Evolutionary conservation across 2,113 vertebrate species (phyloP).

Genomic region (Podiceps cristatus): DNA sequence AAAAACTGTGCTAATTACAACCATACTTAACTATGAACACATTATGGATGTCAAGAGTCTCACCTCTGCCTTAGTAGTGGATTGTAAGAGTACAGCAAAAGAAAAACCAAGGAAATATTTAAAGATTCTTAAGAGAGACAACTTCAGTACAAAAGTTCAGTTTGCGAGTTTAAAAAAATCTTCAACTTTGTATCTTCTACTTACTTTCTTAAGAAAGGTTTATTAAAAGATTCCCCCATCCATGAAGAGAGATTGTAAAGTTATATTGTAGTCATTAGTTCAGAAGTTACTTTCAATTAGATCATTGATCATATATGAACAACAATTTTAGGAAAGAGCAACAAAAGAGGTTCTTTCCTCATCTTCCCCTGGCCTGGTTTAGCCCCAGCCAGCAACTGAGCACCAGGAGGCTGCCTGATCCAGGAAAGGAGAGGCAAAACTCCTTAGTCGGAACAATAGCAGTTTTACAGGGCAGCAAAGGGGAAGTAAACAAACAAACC

Average conservation of each 20-base stretch:
- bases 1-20: not conserved
- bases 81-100: not conserved
- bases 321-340: not conserved
- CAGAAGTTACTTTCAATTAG: not conserved
- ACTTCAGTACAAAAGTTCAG: not conserved
- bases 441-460: too few species aligned
- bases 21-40: not conserved
- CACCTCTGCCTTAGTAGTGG: not conserved
- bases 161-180: not conserved
- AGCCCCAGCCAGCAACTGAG: too few species aligned
- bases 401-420: too few species aligned
- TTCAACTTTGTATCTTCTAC: not conserved
- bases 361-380: not conserved
- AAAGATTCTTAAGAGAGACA: not conserved
- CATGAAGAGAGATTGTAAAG: not conserved
- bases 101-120: not conserved
- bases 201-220: not conserved
- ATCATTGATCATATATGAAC: not conserved
- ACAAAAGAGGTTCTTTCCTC: not conserved
- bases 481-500: too few species aligned
- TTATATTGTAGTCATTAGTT: not conserved
- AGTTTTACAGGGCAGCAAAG: too few species aligned
- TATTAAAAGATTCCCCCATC: not conserved
- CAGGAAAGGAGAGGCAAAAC: too few species aligned
- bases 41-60: not conserved